Evolutionary conservation across 1,140 invertebrate species (phyloP), one percentile per base, ranked within the genome.

Genomic region (Lasioglossum baleicum): DNA sequence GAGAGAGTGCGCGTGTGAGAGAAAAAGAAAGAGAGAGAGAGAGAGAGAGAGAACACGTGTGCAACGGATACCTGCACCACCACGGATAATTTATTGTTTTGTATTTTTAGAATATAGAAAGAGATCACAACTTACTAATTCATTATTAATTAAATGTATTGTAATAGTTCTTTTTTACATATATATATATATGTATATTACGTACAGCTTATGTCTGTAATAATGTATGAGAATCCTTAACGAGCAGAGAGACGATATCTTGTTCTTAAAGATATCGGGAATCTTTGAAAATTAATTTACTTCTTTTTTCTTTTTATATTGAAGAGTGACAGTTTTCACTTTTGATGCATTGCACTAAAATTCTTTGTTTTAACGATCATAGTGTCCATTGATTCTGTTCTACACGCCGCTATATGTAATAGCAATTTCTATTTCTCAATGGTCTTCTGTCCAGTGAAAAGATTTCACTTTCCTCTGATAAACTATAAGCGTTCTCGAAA

Each of bases 61-160:
- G 86, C 77, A 87, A 83, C 75, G 73, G 51, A 26, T 26, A 26
- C 26, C 26, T 26, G 26, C 26, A 26, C 26, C 26, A 26, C 26
- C 26, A 0, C 26, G 26, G 26, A 82, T 88, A 84, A 90, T 90
- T 90, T 90, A 90, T 90, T 88, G 80, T 90, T 88, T 90, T 88
- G 82, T 89, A 89, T 84, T 85, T 71, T 84, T 85, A 88, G 85
- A 68, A 44, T 79, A 74, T 85, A 83, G 73, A 73, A 80, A 87
- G 26, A 82, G 69, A 73, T 51, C 44, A 83, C 44, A 83, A 83
- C 75, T 84, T 81, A 87, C 69, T 83, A 83, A 86, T 85, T 83
- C 66, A 83, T 81, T 76, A 87, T 67, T 80, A 81, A 86, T 86
- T 83, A 75, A 65, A 85, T 81, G 68, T 63, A 70, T 80, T 74